Conservation (phyloP, 2,888 invertebrate genomes). For the Mesopsocus fuscifrons region DNA sequence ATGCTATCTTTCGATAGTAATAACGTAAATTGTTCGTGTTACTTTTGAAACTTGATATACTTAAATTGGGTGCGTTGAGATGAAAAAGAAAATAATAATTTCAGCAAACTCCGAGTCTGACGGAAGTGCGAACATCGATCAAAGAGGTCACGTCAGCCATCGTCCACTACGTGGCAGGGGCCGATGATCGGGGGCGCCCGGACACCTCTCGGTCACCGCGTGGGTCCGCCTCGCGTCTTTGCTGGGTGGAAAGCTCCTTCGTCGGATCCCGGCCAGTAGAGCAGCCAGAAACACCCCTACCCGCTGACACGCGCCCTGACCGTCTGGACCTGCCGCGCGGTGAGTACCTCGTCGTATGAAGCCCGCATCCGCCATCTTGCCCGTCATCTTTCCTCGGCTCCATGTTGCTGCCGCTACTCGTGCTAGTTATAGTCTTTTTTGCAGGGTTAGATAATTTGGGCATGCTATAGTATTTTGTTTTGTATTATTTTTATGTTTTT, state of each 20-base stretch:
- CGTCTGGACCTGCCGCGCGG: constrained; percentile 4
- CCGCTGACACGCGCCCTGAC: not conserved
- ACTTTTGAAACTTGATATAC: no score
- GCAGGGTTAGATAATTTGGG: no score
- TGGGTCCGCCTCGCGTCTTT: constrained; percentile 49
- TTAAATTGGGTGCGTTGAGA: no score
- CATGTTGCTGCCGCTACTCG: constrained; percentile 9
- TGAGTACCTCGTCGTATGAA: not conserved
- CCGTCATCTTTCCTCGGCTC: constrained; percentile 16
- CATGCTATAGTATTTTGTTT: no score
- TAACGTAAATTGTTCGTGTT: no score
- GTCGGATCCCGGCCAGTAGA: constrained; percentile 69
- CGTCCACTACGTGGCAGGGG: constrained; percentile 61
- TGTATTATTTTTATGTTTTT: no score
- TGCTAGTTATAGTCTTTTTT: not conserved
- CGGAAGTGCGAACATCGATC: constrained; percentile 63
- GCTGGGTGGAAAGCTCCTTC: constrained; percentile 87
- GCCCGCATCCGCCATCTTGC: constrained; percentile 12
- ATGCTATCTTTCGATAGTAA: no score
- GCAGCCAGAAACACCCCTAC: constrained; percentile 61
- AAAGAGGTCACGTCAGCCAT: constrained; percentile 86
- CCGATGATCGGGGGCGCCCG: constrained; percentile 24
- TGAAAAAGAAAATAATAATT: constrained; percentile 4
- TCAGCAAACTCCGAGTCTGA: constrained; percentile 25
- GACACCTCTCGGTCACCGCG: constrained; percentile 23